A percentile compares a stretch with the other conserved stretches of the same genome.
These are phyloP conservation scores for Dendroctonus valens DNA, from an alignment of 1,140 invertebrate genomes.

Conservation along the genomic window DNA sequence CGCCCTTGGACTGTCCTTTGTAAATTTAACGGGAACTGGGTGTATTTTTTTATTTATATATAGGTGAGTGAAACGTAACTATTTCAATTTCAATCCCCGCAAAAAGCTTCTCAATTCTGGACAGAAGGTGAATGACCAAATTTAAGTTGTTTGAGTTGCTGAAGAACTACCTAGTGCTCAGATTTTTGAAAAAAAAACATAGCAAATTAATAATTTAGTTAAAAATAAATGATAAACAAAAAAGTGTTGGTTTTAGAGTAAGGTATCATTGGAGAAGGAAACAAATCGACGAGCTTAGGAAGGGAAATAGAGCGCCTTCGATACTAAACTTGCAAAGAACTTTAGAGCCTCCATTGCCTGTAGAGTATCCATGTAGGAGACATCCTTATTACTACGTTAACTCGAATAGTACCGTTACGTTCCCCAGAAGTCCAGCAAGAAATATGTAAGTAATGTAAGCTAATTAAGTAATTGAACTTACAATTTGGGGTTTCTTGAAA, in stretches of 20 bases:
- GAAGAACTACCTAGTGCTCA: too few species aligned
- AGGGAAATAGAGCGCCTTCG: slow-evolving; percentile 38
- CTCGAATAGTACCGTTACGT: slow-evolving; percentile 52
- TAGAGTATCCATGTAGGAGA: slow-evolving; percentile 48
- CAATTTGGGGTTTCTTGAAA: neutral
- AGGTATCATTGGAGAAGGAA: slow-evolving; percentile 58
- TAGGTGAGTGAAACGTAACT: slow-evolving; percentile 36
- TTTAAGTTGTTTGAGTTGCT: too few species aligned
- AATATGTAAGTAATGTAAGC: slow-evolving; percentile 22
- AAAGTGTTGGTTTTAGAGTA: slow-evolving; percentile 21
- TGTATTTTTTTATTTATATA: slow-evolving; percentile 85
- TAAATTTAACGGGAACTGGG: slow-evolving; percentile 79
- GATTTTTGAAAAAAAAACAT: neutral
- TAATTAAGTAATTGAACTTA: slow-evolving; percentile 5
- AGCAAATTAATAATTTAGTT: neutral
- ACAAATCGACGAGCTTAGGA: slow-evolving; percentile 44
- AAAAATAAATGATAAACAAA: neutral
- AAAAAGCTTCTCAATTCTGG: too few species aligned
- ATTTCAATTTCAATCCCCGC: too few species aligned
- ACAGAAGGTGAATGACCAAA: too few species aligned
- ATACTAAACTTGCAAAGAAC: slow-evolving; percentile 46
- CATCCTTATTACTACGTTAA: slow-evolving; percentile 51
- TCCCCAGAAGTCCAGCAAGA: slow-evolving; percentile 47
- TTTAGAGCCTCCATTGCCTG: slow-evolving; percentile 38
- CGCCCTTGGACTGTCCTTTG: slow-evolving; percentile 78